Evolutionary conservation across 2,888 invertebrate genomes (phyloP).

Genomic region (Lycocerus yunnanus): DNA sequence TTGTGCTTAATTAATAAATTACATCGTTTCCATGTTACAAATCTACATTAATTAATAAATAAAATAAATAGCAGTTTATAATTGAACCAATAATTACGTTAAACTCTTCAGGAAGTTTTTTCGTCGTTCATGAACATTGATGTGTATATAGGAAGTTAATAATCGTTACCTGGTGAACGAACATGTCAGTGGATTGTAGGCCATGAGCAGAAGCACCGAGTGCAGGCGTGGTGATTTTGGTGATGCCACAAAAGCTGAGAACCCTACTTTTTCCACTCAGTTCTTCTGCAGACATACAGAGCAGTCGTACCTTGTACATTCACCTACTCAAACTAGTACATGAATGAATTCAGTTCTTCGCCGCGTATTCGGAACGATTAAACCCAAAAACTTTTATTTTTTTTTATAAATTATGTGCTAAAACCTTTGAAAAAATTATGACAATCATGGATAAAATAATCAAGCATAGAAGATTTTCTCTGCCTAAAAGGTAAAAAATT

Average conservation of each 20-base stretch:
- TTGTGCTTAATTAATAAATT: not conserved
- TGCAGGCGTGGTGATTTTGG: conserved; percentile 46
- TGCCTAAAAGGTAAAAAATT: conserved; percentile 33
- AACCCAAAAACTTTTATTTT: not conserved
- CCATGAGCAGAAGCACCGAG: conserved; percentile 37
- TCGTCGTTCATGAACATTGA: not conserved
- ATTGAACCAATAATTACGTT: not conserved
- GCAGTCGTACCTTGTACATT: conserved; percentile 6
- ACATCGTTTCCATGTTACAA: not conserved
- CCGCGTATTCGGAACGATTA: not conserved
- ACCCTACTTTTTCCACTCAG: conserved; percentile 36
- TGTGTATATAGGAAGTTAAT: not conserved
- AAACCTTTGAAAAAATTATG: not conserved
- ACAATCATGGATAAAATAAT: conserved; percentile 20
- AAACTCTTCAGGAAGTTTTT: not conserved
- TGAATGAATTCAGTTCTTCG: not conserved
- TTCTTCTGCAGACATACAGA: conserved; percentile 34
- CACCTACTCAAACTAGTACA: not conserved
- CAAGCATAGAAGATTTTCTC: conserved; percentile 24
- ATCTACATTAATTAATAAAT: not conserved
- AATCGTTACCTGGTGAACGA: not conserved
- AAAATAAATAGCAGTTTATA: not conserved
- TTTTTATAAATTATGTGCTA: not conserved
- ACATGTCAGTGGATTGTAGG: conserved; percentile 33
- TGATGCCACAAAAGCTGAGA: conserved; percentile 38